Evolutionary conservation across 2,113 vertebrate species (phyloP).

Genomic region (Arvicanthis niloticus): DNA sequence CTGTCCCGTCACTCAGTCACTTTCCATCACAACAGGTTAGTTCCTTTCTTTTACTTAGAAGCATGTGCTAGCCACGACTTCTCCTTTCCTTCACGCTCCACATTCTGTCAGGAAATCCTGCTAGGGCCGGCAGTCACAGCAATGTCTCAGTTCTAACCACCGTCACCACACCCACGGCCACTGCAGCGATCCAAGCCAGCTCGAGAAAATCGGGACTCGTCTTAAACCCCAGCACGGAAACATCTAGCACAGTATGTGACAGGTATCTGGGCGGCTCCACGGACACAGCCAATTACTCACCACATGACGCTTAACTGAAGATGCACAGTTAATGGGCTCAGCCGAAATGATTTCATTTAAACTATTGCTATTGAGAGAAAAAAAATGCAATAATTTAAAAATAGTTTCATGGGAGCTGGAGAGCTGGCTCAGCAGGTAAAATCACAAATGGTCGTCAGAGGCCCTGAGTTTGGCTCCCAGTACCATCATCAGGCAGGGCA

Average conservation of each 20-base stretch:
- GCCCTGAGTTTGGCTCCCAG: neutral
- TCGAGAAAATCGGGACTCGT: neutral
- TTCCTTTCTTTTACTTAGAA: neutral
- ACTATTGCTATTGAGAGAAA: neutral
- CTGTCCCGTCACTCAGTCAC: neutral
- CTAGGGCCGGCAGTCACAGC: rapidly evolving
- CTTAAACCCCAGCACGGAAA: neutral
- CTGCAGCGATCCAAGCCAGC: neutral
- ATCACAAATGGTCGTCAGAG: neutral
- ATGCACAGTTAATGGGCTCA: neutral
- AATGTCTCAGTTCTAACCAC: neutral
- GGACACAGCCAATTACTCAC: neutral
- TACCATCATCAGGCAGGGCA: neutral
- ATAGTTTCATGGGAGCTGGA: neutral
- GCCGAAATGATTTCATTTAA: neutral
- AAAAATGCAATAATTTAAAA: neutral
- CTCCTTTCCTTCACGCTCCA: neutral
- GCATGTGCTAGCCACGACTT: neutral
- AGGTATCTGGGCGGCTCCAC: neutral
- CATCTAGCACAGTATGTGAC: neutral
- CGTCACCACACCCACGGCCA: rapidly evolving
- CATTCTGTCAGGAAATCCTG: neutral
- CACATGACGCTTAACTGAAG: neutral
- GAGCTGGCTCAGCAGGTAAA: neutral
- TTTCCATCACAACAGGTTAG: neutral